A percentile compares a stretch with the other conserved stretches of the same genome.
Evolutionary conservation across 2,888 invertebrate genomes (phyloP).

Genomic region (Dorcus hopei): DNA sequence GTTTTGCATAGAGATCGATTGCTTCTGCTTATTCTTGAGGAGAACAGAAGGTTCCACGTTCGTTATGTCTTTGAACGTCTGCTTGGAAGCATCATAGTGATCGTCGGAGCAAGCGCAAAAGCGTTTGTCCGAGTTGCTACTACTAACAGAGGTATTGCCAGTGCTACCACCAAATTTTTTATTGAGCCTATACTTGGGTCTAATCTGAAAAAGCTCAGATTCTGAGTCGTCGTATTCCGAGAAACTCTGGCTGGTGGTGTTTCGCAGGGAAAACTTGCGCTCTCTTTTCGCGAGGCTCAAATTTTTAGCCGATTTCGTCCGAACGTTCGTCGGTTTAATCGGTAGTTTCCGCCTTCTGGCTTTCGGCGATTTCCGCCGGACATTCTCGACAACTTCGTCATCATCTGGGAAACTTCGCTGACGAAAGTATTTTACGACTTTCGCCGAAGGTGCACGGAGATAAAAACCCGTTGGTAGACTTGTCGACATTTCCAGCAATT

Average conservation of each 20-base stretch:
- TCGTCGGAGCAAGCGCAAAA: not conserved
- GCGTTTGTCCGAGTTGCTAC: too few species aligned
- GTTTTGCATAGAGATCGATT: constrained; percentile 47
- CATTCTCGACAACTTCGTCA: not conserved
- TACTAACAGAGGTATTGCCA: not conserved
- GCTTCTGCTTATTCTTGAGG: constrained; percentile 41
- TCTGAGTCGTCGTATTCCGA: not conserved
- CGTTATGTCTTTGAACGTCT: not conserved
- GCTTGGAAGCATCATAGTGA: not conserved
- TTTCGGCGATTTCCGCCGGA: not conserved
- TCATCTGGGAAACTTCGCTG: not conserved
- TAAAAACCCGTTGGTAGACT: too few species aligned
- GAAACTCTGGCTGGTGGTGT: not conserved
- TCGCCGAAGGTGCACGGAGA: not conserved
- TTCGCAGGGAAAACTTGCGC: not conserved
- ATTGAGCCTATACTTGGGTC: not conserved
- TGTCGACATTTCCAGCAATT: too few species aligned
- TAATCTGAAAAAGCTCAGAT: not conserved
- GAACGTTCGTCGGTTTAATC: not conserved
- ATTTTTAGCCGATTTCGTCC: not conserved
- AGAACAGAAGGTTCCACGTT: constrained; percentile 25
- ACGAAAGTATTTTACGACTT: not conserved
- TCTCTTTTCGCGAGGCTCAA: not conserved
- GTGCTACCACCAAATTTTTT: not conserved
- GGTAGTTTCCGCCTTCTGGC: not conserved